phyloP scores from a whole-genome alignment of 2,113 vertebrate species.

The Cephalopholis sonnerati region DNA sequence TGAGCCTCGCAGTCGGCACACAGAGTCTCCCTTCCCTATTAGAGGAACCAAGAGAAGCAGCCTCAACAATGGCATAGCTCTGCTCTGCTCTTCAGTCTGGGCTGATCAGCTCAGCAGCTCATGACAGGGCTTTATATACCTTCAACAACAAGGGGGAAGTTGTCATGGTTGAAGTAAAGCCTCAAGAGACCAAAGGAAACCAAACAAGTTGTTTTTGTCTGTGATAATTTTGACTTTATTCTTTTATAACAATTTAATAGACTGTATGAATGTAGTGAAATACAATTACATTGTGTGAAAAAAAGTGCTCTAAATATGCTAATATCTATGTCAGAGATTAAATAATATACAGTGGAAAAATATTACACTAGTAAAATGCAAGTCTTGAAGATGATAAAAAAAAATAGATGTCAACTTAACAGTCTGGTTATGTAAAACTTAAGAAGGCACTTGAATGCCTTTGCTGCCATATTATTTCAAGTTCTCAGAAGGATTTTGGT shows the following conservation, averaged over 20 bases:
- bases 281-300: not conserved
- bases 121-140: slow-evolving; percentile 57
- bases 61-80: slow-evolving; percentile 57
- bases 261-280: not conserved
- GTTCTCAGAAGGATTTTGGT: slow-evolving; percentile 10
- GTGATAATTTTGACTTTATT: slow-evolving; percentile 12
- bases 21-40: slow-evolving; percentile 48
- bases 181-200: slow-evolving; percentile 52
- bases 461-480: not conserved
- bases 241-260: not conserved
- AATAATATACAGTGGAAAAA: not conserved
- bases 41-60: slow-evolving; percentile 66
- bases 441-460: too few relatives aligned
- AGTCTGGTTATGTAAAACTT: not conserved
- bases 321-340: not conserved
- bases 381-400: too few relatives aligned
- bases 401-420: not conserved
- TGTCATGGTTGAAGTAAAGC: slow-evolving; percentile 25
- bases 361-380: not conserved
- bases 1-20: slow-evolving; percentile 64
- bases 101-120: not conserved
- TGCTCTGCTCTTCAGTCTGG: slow-evolving; percentile 25
- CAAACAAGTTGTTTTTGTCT: slow-evolving; percentile 38
- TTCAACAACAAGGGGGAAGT: slow-evolving; percentile 32
- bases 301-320: not conserved